Conservation (phyloP, 2,113 vertebrate genomes). For the Neotragus pygmaeus region DNA sequence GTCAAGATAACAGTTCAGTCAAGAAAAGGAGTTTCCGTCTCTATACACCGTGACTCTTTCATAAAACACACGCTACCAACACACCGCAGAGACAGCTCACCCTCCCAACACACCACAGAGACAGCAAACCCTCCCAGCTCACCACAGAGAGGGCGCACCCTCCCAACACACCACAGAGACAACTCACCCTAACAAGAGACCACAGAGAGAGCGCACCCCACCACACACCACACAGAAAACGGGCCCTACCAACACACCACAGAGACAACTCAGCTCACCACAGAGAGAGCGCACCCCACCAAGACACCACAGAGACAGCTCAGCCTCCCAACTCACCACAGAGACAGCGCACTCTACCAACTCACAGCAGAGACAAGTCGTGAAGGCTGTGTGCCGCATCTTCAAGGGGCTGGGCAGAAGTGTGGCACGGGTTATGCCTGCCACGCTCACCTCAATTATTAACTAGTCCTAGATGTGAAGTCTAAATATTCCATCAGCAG, state of each 20-base stretch:
- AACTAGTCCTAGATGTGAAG: not conserved
- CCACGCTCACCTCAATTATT: not conserved
- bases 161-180: no score
- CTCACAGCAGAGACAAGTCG: not conserved
- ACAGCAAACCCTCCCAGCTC: no score
- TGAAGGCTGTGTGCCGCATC: not conserved
- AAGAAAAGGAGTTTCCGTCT: not conserved
- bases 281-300: rapidly evolving
- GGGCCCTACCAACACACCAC: rapidly evolving
- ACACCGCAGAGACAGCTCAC: rapidly evolving
- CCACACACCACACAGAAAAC: rapidly evolving
- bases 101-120: no score
- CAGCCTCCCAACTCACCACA: no score
- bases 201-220: no score
- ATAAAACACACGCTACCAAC: no score
- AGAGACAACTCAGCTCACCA: no score
- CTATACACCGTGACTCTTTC: no score
- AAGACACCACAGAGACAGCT: rapidly evolving
- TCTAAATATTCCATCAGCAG: not conserved
- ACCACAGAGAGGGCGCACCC: no score
- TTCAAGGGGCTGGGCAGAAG: not conserved
- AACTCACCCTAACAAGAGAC: rapidly evolving
- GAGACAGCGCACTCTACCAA: rapidly evolving
- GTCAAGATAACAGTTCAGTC: no score
- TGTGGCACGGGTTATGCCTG: no score